Percentiles rank a stretch among this genome's conserved stretches.
Evolutionary conservation across 2,888 invertebrate genomes (phyloP).

Genomic region (Sinelater perroti): DNA sequence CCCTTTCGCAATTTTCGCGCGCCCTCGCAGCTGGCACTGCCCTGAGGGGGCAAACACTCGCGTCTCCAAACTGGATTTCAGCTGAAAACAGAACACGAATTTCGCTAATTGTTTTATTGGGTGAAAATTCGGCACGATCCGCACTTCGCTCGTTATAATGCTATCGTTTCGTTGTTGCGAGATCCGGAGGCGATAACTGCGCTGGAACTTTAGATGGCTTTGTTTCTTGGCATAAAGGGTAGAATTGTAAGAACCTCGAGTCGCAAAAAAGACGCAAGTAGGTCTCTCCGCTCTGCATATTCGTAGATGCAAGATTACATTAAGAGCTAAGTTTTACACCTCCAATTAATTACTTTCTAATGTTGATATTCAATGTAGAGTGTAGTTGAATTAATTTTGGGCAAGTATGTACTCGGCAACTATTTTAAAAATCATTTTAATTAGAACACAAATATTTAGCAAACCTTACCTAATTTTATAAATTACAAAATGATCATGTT

Average conservation of each 20-base stretch:
- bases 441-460: too few species aligned
- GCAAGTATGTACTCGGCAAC: too few species aligned
- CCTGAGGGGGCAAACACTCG: slow-evolving; percentile 34
- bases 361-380: too few species aligned
- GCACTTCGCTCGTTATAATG: slow-evolving; percentile 37
- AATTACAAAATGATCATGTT: too few species aligned
- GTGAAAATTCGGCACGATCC: slow-evolving; percentile 42
- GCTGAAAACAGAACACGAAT: slow-evolving; percentile 40
- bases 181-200: slow-evolving; percentile 31
- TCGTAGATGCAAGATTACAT: too few species aligned
- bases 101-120: slow-evolving; percentile 43
- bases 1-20: slow-evolving; percentile 21
- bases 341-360: too few species aligned
- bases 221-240: slow-evolving; percentile 20
- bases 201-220: slow-evolving; percentile 30
- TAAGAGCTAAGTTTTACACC: too few species aligned
- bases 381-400: too few species aligned
- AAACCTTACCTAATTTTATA: too few species aligned
- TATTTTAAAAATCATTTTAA: too few species aligned
- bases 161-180: slow-evolving; percentile 24
- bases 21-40: slow-evolving; percentile 26
- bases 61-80: slow-evolving; percentile 34
- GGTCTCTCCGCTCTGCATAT: too few species aligned
- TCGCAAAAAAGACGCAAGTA: slow-evolving; percentile 3
- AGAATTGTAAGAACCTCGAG: slow-evolving; percentile 5